Conservation (phyloP, 1,140 invertebrate genomes). For the Hyles vespertilio region DNA sequence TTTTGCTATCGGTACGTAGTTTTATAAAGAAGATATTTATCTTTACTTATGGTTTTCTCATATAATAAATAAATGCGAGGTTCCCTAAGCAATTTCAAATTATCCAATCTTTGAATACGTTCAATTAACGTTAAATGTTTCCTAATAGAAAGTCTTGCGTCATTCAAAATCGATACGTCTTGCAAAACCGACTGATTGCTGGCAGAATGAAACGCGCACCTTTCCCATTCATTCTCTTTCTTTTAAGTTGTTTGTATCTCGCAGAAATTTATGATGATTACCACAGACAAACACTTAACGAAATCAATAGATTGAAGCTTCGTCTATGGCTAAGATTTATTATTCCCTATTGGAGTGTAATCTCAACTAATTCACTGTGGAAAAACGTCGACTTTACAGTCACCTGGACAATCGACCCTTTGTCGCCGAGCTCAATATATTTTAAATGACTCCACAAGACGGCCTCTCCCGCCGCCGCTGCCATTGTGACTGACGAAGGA, state of each 20-base stretch:
- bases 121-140: slow-evolving; percentile 19
- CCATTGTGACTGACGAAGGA: slow-evolving; percentile 54
- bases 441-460: slow-evolving; percentile 62
- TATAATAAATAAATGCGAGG: no score
- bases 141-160: slow-evolving; percentile 20
- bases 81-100: no score
- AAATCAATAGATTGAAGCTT: slow-evolving; percentile 52
- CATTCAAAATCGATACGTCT: slow-evolving; percentile 27
- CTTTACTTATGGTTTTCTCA: no score
- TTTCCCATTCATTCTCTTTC: not conserved
- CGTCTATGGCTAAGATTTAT: slow-evolving; percentile 57
- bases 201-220: not conserved
- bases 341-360: slow-evolving; percentile 61
- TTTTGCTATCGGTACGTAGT: no score
- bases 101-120: no score
- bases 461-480: slow-evolving; percentile 39
- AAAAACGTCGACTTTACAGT: slow-evolving; percentile 58
- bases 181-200: not conserved
- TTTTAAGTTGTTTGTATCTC: slow-evolving; percentile 15
- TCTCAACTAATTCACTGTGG: slow-evolving; percentile 66
- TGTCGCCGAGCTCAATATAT: slow-evolving; percentile 64
- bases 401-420: slow-evolving; percentile 54
- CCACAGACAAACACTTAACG: slow-evolving; percentile 46
- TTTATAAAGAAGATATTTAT: no score
- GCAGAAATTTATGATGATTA: slow-evolving; percentile 66